phyloP scores from a whole-genome alignment of 2,888 invertebrate genomes.

The Blastobasis adustella region DNA sequence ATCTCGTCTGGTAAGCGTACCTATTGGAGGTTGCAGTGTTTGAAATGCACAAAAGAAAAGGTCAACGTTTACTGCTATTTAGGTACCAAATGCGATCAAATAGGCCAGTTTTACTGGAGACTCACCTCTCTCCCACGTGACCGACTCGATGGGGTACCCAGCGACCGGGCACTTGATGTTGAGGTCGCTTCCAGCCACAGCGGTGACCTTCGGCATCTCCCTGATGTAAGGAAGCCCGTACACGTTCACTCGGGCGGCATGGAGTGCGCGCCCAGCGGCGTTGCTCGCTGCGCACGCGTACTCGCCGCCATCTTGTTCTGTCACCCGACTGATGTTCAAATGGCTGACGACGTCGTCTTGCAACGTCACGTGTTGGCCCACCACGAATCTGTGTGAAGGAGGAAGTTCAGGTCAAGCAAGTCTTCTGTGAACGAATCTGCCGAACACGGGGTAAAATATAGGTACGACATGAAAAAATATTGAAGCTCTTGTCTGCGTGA shows the following conservation, averaged over 20 bases:
- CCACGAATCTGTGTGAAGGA: slow-evolving; percentile 80
- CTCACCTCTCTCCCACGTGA: slow-evolving; percentile 93
- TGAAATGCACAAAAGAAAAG: no score
- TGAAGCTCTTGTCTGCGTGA: no score
- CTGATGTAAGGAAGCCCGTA: slow-evolving; percentile 91
- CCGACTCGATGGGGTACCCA: slow-evolving; percentile 90
- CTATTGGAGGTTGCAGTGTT: no score
- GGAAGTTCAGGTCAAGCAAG: no score
- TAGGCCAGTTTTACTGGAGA: slow-evolving; percentile 1
- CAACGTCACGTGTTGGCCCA: slow-evolving; percentile 92
- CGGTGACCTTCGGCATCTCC: slow-evolving; percentile 91
- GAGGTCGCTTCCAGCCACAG: slow-evolving; percentile 88
- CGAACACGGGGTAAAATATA: no score
- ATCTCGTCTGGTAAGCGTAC: no score
- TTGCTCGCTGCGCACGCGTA: slow-evolving; percentile 91
- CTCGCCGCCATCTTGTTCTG: slow-evolving; percentile 93
- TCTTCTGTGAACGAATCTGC: no score
- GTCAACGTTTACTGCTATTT: no score
- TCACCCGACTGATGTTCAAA: slow-evolving; percentile 90
- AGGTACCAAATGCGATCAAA: no score
- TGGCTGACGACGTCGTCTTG: slow-evolving; percentile 95
- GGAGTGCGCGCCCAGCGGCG: slow-evolving; percentile 85
- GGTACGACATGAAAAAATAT: no score
- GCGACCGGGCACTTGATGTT: slow-evolving; percentile 92
- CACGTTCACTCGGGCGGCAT: slow-evolving; percentile 90